phyloP scores from a whole-genome alignment of 1,140 invertebrate genomes.

The Fopius arisanus region DNA sequence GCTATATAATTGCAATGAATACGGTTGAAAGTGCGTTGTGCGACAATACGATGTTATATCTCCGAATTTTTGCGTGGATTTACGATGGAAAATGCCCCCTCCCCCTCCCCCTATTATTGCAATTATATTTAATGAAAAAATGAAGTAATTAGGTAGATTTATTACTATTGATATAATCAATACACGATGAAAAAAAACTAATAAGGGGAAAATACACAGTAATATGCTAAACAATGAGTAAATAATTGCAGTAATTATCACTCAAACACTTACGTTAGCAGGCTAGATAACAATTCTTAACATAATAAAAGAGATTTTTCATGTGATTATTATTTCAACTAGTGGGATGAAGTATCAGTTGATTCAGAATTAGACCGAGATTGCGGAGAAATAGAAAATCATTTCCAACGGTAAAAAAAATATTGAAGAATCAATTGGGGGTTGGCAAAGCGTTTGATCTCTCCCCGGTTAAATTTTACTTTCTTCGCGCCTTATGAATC shows the following conservation, averaged over 20 bases:
- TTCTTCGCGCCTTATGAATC: not conserved
- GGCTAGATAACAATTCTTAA: not conserved
- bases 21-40: slow-evolving; percentile 9
- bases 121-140: not conserved
- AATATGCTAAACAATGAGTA: not conserved
- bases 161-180: slow-evolving; percentile 6
- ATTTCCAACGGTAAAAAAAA: not conserved
- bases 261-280: not conserved
- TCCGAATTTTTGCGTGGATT: slow-evolving; percentile 9
- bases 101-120: not conserved
- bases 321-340: not conserved
- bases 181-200: not conserved
- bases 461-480: not conserved
- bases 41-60: slow-evolving; percentile 13
- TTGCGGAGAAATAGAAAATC: not conserved
- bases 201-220: slow-evolving; percentile 3
- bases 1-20: slow-evolving; percentile 15
- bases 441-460: not conserved
- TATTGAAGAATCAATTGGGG: not conserved
- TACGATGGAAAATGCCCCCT: not conserved
- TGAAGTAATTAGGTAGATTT: not conserved
- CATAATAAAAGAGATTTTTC: not conserved
- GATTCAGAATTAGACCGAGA: not conserved
- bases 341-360: not conserved
- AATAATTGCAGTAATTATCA: not conserved